Evolutionary conservation across 2,113 vertebrate genomes (phyloP), one percentile per base, ranked within the genome.

Genomic region (Madoqua kirkii): DNA sequence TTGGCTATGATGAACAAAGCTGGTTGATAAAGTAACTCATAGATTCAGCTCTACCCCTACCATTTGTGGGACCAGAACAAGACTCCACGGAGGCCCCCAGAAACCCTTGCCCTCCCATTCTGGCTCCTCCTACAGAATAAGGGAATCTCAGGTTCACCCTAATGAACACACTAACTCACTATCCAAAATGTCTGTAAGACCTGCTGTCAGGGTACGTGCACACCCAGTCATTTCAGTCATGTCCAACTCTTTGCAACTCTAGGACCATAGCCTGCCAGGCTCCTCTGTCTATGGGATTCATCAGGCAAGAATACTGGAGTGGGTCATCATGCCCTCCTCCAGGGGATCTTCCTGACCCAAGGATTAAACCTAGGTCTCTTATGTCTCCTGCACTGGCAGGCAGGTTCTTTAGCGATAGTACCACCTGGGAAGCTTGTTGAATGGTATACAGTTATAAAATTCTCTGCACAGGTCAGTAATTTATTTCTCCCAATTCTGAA

Each of bases 141-240:
- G 36, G 27, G 11, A 90, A 3, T 21, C 40, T 23, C 76, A 21
- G 23, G 4, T 23, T 59, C 27, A n/a, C 8, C 10, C 21, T 43
- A 59, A 48, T 40, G 6, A 25, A 64, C 13, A 21, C 29, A 6
- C 60, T 25, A 64, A 11, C 6, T 25, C 59, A 31, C 36, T 59
- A 64, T 5, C 45, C 48, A 62, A 60, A n/a, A 36, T 19, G 3
- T 91, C 29, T 16, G 1, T 43, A 91, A 60, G n/a, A 17, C 25
- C 19, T 86, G 17, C 48, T 21, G 36, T 50, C 52, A 78, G 50
- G 40, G 40, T 76, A 2, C 2, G 0, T 7, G 40, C 40, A 76
- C 0, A 7, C 6, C 4, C 5, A 15, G 23, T 14, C 12, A 0
- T 43, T 76, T 76, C 13, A 15, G 40, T 76, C 1, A 0, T 43